Evolutionary conservation across 2,888 invertebrate species (phyloP).

Genomic region (Agrochola circellaris): DNA sequence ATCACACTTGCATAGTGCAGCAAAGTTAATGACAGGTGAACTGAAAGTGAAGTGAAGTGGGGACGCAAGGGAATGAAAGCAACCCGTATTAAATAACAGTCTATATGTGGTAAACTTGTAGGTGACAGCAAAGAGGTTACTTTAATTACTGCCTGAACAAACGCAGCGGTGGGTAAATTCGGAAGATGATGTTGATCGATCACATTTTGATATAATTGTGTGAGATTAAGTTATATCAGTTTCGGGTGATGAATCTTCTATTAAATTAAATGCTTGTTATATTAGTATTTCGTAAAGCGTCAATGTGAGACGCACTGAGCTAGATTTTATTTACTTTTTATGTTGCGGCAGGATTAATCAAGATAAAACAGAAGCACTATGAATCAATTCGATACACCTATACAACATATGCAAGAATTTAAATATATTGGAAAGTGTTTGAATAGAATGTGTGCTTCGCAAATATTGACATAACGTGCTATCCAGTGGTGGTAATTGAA

Average conservation of each 20-base stretch:
- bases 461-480: slow-evolving; percentile 18
- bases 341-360: background rate
- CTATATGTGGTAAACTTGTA: background rate
- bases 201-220: background rate
- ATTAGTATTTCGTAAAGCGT: too few species aligned
- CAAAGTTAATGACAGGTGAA: background rate
- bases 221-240: background rate
- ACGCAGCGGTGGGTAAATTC: slow-evolving; percentile 21
- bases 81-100: background rate
- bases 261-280: background rate
- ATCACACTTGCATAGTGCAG: background rate
- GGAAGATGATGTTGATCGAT: background rate
- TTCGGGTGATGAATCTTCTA: background rate
- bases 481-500: slow-evolving; percentile 1
- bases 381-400: slow-evolving; percentile 11
- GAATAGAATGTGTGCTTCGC: background rate
- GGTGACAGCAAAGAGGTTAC: background rate
- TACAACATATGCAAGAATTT: background rate
- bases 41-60: background rate
- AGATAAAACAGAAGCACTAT: slow-evolving; percentile 10
- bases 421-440: slow-evolving; percentile 10
- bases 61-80: background rate
- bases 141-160: slow-evolving; percentile 6
- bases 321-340: slow-evolving; percentile 4
- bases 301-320: background rate